phyloP scores from a whole-genome alignment of 2,797 vertebrate genomes.

The Labroides dimidiatus region DNA sequence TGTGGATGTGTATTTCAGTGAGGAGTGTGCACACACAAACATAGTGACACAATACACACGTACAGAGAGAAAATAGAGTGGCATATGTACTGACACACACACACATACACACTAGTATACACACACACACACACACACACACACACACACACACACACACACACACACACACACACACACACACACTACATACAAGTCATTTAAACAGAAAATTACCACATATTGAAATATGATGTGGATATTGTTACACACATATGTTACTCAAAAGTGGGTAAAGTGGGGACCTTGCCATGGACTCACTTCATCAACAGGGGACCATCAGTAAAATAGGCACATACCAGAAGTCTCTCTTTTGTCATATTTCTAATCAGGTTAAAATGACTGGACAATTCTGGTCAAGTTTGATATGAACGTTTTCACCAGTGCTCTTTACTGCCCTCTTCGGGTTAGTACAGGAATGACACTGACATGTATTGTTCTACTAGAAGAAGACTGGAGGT shows the following conservation, averaged over 20 bases:
- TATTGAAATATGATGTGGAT: too few species aligned
- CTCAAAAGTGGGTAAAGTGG: neutral
- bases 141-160: too few species aligned
- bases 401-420: too few species aligned
- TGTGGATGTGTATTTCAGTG: constrained; percentile 11
- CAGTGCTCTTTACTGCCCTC: neutral
- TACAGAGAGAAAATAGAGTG: neutral
- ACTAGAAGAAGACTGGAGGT: too few species aligned
- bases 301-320: neutral
- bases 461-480: too few species aligned
- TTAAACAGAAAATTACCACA: too few species aligned
- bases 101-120: neutral
- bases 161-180: too few species aligned
- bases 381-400: too few species aligned
- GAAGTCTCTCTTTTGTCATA: neutral
- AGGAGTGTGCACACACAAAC: constrained; percentile 10
- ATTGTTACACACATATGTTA: too few species aligned
- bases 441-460: too few species aligned
- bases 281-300: neutral
- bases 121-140: neutral
- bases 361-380: neutral
- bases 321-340: neutral
- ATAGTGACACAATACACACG: neutral
- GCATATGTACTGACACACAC: neutral
- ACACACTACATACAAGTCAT: too few species aligned